phyloP scores from a whole-genome alignment of 2,113 vertebrate genomes.

The Dissostichus mawsoni region DNA sequence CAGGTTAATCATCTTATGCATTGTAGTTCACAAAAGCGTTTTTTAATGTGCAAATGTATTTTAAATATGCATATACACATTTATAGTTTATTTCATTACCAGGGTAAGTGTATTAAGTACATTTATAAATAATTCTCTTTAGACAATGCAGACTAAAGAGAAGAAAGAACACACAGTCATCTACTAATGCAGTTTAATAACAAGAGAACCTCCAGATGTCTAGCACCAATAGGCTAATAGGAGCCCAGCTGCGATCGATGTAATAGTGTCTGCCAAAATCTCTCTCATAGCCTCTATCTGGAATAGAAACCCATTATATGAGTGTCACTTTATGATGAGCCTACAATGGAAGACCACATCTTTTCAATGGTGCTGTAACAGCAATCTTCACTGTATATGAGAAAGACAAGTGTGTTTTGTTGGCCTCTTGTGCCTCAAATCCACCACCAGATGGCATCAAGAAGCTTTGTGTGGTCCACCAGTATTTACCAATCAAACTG shows the following conservation, averaged over 20 bases:
- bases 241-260: neutral
- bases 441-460: constrained; percentile 71
- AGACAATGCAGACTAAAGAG: neutral
- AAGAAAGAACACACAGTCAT: neutral
- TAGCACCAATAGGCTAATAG: neutral
- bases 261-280: neutral
- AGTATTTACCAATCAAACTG: neutral
- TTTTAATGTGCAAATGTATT: too few relatives aligned
- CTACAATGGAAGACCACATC: neutral
- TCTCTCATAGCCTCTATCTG: neutral
- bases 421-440: neutral
- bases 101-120: neutral
- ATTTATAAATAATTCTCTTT: neutral
- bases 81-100: neutral
- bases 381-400: neutral
- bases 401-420: neutral
- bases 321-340: neutral
- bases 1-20: too few relatives aligned
- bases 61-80: too few relatives aligned
- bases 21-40: too few relatives aligned
- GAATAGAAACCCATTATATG: neutral
- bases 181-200: constrained; percentile 5
- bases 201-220: neutral
- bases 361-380: neutral
- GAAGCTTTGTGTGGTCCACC: neutral